Base-by-base conservation (phyloP, 2,888 invertebrate species). In the Megamerina dolium region DNA sequence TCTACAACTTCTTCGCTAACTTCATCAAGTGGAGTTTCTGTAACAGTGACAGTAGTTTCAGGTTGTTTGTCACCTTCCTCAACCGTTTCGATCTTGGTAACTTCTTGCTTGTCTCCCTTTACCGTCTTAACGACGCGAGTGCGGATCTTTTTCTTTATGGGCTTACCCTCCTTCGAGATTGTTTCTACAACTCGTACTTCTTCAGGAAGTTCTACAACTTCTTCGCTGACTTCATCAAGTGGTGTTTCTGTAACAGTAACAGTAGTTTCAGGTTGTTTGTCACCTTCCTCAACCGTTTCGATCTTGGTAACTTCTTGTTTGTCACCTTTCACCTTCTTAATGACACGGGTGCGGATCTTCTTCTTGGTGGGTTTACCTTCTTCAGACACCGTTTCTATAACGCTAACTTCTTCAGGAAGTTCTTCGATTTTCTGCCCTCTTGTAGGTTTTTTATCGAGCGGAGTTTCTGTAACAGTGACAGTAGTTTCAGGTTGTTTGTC, bases 311-410 rank as follows among this genome's bases (percentile, higher is more conserved):
- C 47, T 41, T 56, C 56, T 47, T 56, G 55, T 13, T 50, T 56
- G 41, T 50, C 51, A 26, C 55, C 56, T 41, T 55, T 56, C 16
- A 54, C 39, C 49, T 55, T 56, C 38, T 55, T 55, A 40, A 55
- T 53, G 3, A 54, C 47, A n/a, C 55, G 55, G 27, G 55, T 55
- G 16, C 55, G 53, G 2, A 53, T 53, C 48, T 50, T 55, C 41
- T 48, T 56, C 39, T 52, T 53, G 33, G 41, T 56, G 0, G 56
- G 43, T 37, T 63, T 58, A 5, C 55, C 60, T 29, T 64, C 62
- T 48, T 64, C 62, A 44, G 64, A 53, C 19, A 60, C 49, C 0
- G 62, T 66, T 4, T 58, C 48, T 32, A 66, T 58, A 46, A 72
- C 53, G 9, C 53, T 45, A 4, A 57, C 52, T 46, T 40, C 62